Evolutionary conservation across 2,113 vertebrate species (phyloP).

Genomic region (Chionodraco myersi): DNA sequence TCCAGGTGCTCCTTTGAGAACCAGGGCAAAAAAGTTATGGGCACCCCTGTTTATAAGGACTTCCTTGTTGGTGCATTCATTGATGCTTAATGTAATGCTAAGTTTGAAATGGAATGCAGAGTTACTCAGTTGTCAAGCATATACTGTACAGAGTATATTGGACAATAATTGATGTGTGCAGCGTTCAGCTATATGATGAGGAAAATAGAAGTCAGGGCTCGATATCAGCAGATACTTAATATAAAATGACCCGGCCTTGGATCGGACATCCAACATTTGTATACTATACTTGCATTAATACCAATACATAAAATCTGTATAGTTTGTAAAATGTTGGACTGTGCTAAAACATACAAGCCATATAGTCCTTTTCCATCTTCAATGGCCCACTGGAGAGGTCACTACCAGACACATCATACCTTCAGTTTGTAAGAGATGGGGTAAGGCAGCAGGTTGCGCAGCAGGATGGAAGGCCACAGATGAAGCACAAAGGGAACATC

Average conservation of each 20-base stretch:
- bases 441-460: conserved; percentile 95
- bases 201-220: too few species aligned
- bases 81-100: background rate
- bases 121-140: too few species aligned
- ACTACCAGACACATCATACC: conserved; percentile 41
- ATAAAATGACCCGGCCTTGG: too few species aligned
- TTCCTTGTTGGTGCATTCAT: background rate
- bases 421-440: conserved; percentile 84
- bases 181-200: too few species aligned
- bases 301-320: background rate
- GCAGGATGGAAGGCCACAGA: conserved; percentile 92
- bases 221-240: too few species aligned
- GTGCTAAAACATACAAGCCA: background rate
- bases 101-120: too few species aligned
- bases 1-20: too few species aligned
- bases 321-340: background rate
- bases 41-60: background rate
- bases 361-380: background rate
- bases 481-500: conserved; percentile 94
- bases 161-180: too few species aligned
- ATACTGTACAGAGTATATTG: too few species aligned
- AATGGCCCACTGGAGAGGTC: background rate
- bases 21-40: too few species aligned
- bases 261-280: too few species aligned
- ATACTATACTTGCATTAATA: background rate